phyloP scores from a whole-genome alignment of 2,888 invertebrate genomes.

The Diadromus collaris region DNA sequence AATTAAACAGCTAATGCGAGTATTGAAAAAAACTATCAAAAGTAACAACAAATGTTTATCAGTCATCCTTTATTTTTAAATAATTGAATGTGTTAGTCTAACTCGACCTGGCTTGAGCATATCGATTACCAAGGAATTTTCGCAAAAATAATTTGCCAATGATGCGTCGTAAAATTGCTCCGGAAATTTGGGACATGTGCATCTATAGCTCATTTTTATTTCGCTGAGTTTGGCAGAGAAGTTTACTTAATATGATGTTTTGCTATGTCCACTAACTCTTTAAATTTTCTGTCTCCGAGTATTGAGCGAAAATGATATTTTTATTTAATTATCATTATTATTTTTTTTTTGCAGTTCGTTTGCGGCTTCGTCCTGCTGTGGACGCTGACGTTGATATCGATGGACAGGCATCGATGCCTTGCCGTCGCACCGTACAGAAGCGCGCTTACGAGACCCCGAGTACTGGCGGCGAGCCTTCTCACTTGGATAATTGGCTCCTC shows the following conservation, averaged over 20 bases:
- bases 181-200: neutral
- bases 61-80: neutral
- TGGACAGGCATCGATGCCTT: slow-evolving; percentile 82
- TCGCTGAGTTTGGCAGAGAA: neutral
- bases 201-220: neutral
- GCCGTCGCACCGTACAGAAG: slow-evolving; percentile 82
- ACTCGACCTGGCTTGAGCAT: neutral
- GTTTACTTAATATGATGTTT: neutral
- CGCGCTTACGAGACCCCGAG: slow-evolving; percentile 79
- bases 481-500: slow-evolving; percentile 81
- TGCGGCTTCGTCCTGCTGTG: slow-evolving; percentile 83
- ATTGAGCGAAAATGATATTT: neutral
- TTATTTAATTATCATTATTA: neutral
- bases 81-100: neutral
- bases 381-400: slow-evolving; percentile 83
- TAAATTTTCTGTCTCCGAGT: neutral
- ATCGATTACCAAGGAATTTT: neutral
- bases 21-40: neutral
- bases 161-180: neutral
- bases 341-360: slow-evolving; percentile 80
- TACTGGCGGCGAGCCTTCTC: slow-evolving; percentile 77
- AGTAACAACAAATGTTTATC: neutral
- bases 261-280: neutral
- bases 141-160: neutral
- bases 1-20: neutral